Evolutionary conservation across 2,113 vertebrate species (phyloP), one percentile per base, ranked within the genome.

Genomic region (Porphyrio hochstetteri): DNA sequence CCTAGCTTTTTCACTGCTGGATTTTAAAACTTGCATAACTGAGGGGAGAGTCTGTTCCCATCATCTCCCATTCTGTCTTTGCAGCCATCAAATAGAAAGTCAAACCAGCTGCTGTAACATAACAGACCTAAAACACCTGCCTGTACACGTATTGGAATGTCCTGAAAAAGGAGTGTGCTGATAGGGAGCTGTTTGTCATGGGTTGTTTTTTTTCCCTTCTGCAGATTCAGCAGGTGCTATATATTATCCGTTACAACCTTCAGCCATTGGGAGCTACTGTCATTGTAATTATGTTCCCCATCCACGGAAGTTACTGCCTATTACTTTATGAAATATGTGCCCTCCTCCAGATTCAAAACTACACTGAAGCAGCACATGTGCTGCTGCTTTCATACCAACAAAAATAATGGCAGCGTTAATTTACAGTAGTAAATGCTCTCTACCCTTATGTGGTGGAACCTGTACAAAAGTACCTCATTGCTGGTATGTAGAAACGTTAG

Each of bases 161-260:
- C 86, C 64, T 52, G 63, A 28, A 83, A 93, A 81, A 80, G 24
- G 21, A 67, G 57, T 29, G 52, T 87, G 48, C 70, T 7, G 0
- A 74, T 77, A 71, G 71, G 60, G 87, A 95, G 42, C 71, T 75
- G 68, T 93, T 85, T 86, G 81, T 44, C 84, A 61, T 71, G 36
- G 2, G 46, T 29, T 15, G n/a, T 15, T 23, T 81, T 68, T 78
- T 90, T 90, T 69, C 44, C 7, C 53, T 95, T 94, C 83, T 96
- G 96, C 95, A 92, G 75, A 94, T 94, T 97, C 94, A 97, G 95
- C 96, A 90, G 68, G 70, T 95, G 82, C 78, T 86, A 69, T 96
- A 81, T 88, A 87, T 95, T 92, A 95, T 93, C 95, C 70, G 95
- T 90, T 83, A 85, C 91, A 94, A 96, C 96, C 93, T 97, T 96